These are phyloP conservation scores for Drosophila kanapiae DNA, from an alignment of 1,140 invertebrate genomes.

Conservation along the genomic window DNA sequence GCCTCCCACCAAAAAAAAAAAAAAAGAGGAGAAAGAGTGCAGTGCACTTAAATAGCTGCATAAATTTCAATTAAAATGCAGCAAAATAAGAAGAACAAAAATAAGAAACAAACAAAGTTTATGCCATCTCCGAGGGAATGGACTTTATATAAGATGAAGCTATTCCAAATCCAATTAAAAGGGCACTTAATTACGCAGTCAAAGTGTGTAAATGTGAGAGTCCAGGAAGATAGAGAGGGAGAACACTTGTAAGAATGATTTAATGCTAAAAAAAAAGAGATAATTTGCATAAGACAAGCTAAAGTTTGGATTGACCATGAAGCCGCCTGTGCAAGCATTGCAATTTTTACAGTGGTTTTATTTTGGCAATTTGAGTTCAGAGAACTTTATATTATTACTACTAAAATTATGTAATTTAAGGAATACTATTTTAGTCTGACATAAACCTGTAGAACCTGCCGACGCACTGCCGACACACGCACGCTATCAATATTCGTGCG, in stretches of 20 bases:
- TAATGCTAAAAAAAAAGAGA: constrained; percentile 45
- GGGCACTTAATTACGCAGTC: constrained; percentile 73
- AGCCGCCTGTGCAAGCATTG: constrained; percentile 36
- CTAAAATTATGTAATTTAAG: not conserved
- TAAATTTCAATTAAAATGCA: constrained; percentile 81
- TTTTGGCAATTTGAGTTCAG: rapidly evolving
- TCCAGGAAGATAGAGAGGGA: constrained; percentile 6
- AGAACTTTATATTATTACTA: too few relatives aligned
- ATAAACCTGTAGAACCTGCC: not conserved
- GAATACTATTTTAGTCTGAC: not conserved
- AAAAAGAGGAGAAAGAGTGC: too few relatives aligned
- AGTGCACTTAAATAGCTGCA: constrained; percentile 71
- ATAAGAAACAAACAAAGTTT: constrained; percentile 40
- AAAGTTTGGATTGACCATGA: constrained; percentile 54
- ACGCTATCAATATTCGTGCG: too few relatives aligned
- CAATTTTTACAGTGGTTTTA: constrained; percentile 25
- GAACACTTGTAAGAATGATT: constrained; percentile 44
- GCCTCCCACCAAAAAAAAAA: constrained; percentile 27
- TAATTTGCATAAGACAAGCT: constrained; percentile 73
- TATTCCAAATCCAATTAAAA: constrained; percentile 78
- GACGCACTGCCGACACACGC: too few relatives aligned
- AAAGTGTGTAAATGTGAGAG: constrained; percentile 26
- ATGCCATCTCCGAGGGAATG: constrained; percentile 23
- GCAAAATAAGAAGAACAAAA: constrained; percentile 53
- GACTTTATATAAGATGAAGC: constrained; percentile 32